A percentile compares a stretch with the other conserved stretches of the same genome.
phyloP scores from a whole-genome alignment of 2,113 vertebrate genomes.

The Parotia lawesii region DNA sequence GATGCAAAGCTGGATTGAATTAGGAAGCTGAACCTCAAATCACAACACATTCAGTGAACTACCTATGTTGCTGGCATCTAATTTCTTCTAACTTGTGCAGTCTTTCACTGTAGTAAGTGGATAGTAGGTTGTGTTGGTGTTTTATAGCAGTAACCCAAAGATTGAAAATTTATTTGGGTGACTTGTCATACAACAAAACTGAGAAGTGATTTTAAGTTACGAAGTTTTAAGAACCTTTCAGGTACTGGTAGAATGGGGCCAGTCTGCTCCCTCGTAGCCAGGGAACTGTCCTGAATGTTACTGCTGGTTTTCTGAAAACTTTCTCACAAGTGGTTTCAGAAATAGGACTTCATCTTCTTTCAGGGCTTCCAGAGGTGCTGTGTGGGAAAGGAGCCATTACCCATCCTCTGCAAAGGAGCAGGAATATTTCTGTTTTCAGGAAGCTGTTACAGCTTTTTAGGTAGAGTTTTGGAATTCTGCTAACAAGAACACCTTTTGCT shows the following conservation, averaged over 20 bases:
- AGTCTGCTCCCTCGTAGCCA: background rate
- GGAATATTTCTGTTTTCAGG: background rate
- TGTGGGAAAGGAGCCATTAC: background rate
- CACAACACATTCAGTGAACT: rapidly evolving
- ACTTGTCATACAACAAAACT: background rate
- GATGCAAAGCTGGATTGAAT: background rate
- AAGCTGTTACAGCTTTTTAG: background rate
- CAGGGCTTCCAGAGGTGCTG: background rate
- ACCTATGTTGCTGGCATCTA: rapidly evolving
- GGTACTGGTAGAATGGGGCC: background rate
- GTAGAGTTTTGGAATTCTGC: background rate
- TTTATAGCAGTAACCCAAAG: background rate
- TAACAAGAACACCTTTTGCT: background rate
- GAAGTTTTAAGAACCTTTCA: background rate
- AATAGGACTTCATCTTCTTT: background rate
- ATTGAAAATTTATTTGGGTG: rapidly evolving
- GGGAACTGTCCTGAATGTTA: no score
- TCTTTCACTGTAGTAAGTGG: background rate
- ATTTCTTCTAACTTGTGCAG: background rate
- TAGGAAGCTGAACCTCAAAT: background rate
- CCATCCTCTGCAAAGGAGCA: background rate
- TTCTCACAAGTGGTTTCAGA: background rate
- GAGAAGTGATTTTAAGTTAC: background rate
- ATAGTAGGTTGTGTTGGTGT: background rate
- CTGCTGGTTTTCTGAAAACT: background rate